phyloP scores from a whole-genome alignment of 2,797 vertebrate genomes.

The Acanthurus lineatus region DNA sequence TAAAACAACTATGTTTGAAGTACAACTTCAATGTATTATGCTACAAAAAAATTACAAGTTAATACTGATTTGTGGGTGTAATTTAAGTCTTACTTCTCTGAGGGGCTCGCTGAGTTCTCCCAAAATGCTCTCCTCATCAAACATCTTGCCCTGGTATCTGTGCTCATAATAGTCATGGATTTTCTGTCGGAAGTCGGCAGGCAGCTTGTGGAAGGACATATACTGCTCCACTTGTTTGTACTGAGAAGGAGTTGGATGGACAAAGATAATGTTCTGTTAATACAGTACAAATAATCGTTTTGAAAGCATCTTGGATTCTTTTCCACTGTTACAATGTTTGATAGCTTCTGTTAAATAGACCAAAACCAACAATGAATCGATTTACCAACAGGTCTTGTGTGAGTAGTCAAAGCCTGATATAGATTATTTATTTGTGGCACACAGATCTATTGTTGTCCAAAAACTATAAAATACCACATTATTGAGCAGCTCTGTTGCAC shows the following conservation, averaged over 20 bases:
- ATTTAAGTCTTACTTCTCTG: slow-evolving; percentile 88
- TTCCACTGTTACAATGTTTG: neutral
- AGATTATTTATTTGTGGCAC: neutral
- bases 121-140: slow-evolving; percentile 97
- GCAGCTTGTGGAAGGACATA: slow-evolving; percentile 99
- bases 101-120: slow-evolving; percentile 96
- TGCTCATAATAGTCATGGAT: slow-evolving; percentile 99
- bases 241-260: slow-evolving; percentile 76
- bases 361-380: slow-evolving; percentile 20
- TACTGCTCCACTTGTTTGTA: slow-evolving; percentile 99
- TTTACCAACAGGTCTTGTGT: slow-evolving; percentile 3
- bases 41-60: neutral
- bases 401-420: neutral
- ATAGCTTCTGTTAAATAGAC: neutral
- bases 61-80: neutral
- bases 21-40: neutral
- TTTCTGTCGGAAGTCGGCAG: slow-evolving; percentile 96
- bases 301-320: slow-evolving; percentile 1
- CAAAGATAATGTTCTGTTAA: slow-evolving; percentile 56
- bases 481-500: neutral
- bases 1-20: neutral
- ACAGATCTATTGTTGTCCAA: slow-evolving; percentile 1
- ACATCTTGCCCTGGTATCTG: slow-evolving; percentile 99
- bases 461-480: slow-evolving; percentile 8
- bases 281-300: slow-evolving; percentile 1